Evolutionary conservation across 1,140 invertebrate species (phyloP).

Genomic region (Steinernema khuongi): DNA sequence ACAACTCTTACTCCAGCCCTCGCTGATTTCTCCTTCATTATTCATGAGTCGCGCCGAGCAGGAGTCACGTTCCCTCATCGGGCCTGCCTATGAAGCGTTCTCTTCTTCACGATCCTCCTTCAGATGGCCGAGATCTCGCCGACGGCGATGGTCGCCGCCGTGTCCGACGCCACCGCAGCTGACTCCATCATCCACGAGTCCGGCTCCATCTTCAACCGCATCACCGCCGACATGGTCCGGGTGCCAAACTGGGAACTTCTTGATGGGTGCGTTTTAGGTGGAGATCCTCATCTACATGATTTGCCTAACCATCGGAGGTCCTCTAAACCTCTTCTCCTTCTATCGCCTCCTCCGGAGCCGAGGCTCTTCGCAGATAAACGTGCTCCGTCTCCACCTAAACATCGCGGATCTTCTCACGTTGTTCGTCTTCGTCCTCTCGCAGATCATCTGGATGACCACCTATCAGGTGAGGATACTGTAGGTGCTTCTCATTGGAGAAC

Average conservation of each 20-base stretch:
- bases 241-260: background rate
- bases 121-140: background rate
- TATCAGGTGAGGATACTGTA: slow-evolving; percentile 39
- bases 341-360: slow-evolving; percentile 30
- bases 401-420: slow-evolving; percentile 53
- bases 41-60: background rate
- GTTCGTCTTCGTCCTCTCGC: slow-evolving; percentile 51
- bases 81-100: background rate
- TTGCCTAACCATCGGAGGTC: slow-evolving; percentile 45
- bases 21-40: background rate
- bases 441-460: slow-evolving; percentile 55
- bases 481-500: slow-evolving; percentile 9
- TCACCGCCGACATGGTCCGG: slow-evolving; percentile 10
- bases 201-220: background rate
- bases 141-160: background rate
- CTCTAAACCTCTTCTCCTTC: slow-evolving; percentile 48
- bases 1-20: background rate
- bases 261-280: slow-evolving; percentile 37
- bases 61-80: background rate
- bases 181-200: background rate
- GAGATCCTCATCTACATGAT: slow-evolving; percentile 49
- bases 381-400: slow-evolving; percentile 50
- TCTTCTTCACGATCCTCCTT: background rate
- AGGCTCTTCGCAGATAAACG: slow-evolving; percentile 37
- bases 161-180: background rate